Conservation (phyloP, 1,140 invertebrate species). For the Caenorhabditis brenneri region DNA sequence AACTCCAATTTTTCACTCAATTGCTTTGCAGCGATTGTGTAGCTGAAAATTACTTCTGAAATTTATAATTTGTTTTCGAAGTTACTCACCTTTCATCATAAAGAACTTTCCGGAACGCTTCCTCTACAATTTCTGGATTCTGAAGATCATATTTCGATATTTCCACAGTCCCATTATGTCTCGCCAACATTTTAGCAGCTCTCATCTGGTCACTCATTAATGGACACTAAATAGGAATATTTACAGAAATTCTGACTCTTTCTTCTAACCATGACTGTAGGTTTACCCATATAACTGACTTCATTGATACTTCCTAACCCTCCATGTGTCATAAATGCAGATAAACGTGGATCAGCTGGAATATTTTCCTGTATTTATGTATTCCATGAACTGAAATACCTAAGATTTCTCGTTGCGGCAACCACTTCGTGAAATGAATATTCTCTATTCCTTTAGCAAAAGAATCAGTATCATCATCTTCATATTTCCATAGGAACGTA, state of each 20-base stretch:
- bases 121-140: neutral
- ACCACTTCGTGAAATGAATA: conserved; percentile 49
- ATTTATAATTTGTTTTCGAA: neutral
- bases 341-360: conserved; percentile 56
- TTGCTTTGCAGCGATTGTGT: neutral
- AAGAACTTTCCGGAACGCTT: conserved; percentile 29
- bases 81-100: conserved; percentile 17
- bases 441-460: conserved; percentile 44
- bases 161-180: conserved; percentile 48
- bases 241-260: neutral
- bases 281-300: conserved; percentile 58
- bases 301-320: conserved; percentile 61
- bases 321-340: conserved; percentile 62
- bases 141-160: conserved; percentile 48
- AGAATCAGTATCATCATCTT: conserved; percentile 4
- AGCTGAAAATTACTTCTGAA: neutral
- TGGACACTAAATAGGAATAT: conserved; percentile 51
- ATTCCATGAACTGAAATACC: neutral
- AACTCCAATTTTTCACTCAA: neutral
- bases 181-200: conserved; percentile 53
- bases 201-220: conserved; percentile 58
- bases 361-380: neutral
- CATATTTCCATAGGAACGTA: conserved; percentile 60
- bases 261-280: conserved; percentile 53
- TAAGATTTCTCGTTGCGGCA: conserved; percentile 51